Conservation (phyloP, 2,888 invertebrate genomes). For the Lasioglossum pauxillum region DNA sequence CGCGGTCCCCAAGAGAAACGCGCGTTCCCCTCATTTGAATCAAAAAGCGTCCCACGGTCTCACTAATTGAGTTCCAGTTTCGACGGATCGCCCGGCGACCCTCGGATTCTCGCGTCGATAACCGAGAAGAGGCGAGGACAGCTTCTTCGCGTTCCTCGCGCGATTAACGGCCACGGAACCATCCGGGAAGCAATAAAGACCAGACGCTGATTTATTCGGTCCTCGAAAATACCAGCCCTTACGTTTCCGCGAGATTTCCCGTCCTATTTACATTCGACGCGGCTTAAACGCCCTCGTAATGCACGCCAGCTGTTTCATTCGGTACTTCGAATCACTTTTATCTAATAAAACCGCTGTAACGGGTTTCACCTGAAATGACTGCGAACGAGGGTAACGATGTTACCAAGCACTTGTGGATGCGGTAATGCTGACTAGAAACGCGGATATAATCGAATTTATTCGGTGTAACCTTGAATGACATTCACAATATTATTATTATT, state of each 20-base stretch:
- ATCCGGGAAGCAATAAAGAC: conserved; percentile 47
- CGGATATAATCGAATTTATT: too few relatives aligned
- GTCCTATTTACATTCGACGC: conserved; percentile 41
- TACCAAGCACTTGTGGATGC: too few relatives aligned
- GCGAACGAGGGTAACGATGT: too few relatives aligned
- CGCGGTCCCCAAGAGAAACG: background rate
- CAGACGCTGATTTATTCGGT: conserved; percentile 51
- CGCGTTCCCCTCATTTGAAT: background rate
- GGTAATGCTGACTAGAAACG: too few relatives aligned
- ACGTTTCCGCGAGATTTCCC: conserved; percentile 35
- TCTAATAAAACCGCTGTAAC: conserved; percentile 27
- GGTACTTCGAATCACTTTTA: conserved; percentile 39
- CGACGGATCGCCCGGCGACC: background rate
- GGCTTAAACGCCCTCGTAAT: conserved; percentile 51
- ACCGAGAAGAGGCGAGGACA: background rate
- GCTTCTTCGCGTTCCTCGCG: background rate
- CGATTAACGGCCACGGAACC: background rate
- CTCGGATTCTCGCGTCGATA: background rate
- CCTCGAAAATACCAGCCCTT: conserved; percentile 41
- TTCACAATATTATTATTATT: too few relatives aligned
- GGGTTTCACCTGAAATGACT: conserved; percentile 11
- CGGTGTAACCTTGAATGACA: too few relatives aligned
- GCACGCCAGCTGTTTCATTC: conserved; percentile 51
- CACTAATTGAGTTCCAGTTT: background rate
- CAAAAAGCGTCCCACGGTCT: background rate